Evolutionary conservation across 2,888 invertebrate species (phyloP).

Genomic region (Scotopteryx bipunctaria): DNA sequence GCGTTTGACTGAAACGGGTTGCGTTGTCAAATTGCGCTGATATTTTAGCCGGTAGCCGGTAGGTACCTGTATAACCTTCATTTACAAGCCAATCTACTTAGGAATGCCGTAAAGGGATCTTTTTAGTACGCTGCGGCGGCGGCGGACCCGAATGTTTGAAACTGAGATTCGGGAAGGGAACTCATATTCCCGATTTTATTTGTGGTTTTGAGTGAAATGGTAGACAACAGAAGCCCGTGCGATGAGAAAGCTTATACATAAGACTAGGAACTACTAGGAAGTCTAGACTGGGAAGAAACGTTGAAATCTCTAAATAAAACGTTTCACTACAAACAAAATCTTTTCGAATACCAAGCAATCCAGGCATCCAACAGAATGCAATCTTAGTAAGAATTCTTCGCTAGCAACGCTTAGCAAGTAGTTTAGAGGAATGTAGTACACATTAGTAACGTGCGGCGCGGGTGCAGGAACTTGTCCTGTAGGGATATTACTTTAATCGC

Average conservation of each 20-base stretch:
- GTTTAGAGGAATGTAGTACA: slow-evolving; percentile 52
- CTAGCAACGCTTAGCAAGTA: slow-evolving; percentile 47
- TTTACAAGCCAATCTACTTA: slow-evolving; percentile 57
- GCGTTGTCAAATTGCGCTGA: slow-evolving; percentile 73
- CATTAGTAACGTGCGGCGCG: slow-evolving; percentile 47
- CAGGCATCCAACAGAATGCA: slow-evolving; percentile 25
- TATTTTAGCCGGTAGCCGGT: slow-evolving; percentile 61
- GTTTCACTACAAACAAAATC: slow-evolving; percentile 5
- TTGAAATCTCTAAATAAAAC: slow-evolving; percentile 8
- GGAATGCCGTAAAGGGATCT: slow-evolving; percentile 54
- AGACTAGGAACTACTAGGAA: no score
- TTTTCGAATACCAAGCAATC: slow-evolving; percentile 10
- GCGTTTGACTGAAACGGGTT: slow-evolving; percentile 66
- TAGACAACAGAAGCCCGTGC: neutral
- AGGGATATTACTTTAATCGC: slow-evolving; percentile 70
- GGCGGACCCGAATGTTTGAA: slow-evolving; percentile 39
- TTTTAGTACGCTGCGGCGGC: slow-evolving; percentile 45
- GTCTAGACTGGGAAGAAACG: slow-evolving; percentile 1
- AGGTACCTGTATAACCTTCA: slow-evolving; percentile 58
- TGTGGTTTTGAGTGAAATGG: slow-evolving; percentile 20
- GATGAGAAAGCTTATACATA: no score
- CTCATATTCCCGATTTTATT: slow-evolving; percentile 30
- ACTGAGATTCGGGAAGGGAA: slow-evolving; percentile 33
- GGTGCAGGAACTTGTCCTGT: slow-evolving; percentile 55
- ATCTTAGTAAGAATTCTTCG: slow-evolving; percentile 29